Percentiles rank a stretch among this genome's conserved stretches.
These are phyloP conservation scores for Stegastes partitus DNA, from an alignment of 2,113 vertebrate species.

Conservation along the genomic window DNA sequence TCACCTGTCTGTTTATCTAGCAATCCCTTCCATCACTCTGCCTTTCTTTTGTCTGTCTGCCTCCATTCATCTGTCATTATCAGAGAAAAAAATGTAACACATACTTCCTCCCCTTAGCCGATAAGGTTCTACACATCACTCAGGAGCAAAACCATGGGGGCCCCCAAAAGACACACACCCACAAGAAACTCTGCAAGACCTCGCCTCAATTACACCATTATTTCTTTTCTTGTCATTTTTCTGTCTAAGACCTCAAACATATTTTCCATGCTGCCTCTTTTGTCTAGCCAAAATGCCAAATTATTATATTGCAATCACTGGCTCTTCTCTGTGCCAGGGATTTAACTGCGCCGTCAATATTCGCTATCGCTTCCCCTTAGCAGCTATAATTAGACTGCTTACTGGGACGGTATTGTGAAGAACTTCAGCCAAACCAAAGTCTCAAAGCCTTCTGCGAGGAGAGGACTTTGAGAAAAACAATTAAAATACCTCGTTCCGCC, in stretches of 20 bases:
- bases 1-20: slow-evolving; percentile 72
- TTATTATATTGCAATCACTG: slow-evolving; percentile 62
- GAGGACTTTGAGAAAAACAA: slow-evolving; percentile 46
- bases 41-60: slow-evolving; percentile 69
- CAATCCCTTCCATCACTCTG: slow-evolving; percentile 68
- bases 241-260: slow-evolving; percentile 38
- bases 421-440: slow-evolving; percentile 57
- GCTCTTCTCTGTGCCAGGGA: slow-evolving; percentile 61
- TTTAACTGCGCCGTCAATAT: slow-evolving; percentile 70
- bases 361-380: slow-evolving; percentile 61
- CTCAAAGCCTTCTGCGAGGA: slow-evolving; percentile 23
- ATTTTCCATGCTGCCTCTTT: slow-evolving; percentile 49
- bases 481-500: slow-evolving; percentile 38
- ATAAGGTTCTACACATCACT: slow-evolving; percentile 68
- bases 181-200: slow-evolving; percentile 46
- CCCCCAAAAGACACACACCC: slow-evolving; percentile 22
- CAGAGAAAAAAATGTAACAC: slow-evolving; percentile 69
- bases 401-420: slow-evolving; percentile 44
- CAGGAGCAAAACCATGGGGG: slow-evolving; percentile 31
- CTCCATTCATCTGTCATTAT: slow-evolving; percentile 75
- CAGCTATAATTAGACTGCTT: slow-evolving; percentile 69
- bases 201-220: slow-evolving; percentile 61
- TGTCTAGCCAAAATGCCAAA: slow-evolving; percentile 62
- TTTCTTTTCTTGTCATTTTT: slow-evolving; percentile 60
- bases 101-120: slow-evolving; percentile 49